Base-by-base conservation (phyloP, 2,113 vertebrate genomes). In the Clarias batrachus region DNA sequence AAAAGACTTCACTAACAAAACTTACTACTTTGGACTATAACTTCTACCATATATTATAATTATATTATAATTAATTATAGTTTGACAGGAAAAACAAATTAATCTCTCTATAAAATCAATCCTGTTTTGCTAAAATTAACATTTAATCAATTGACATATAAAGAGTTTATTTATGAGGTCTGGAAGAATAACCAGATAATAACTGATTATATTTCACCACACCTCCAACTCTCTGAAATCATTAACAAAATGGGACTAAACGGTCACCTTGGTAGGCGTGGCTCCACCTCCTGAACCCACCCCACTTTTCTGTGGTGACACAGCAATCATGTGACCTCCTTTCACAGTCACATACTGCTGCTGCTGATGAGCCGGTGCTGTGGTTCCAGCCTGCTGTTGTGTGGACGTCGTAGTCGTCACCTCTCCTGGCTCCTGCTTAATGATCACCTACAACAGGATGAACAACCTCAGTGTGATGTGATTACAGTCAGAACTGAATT, bases 361-460 rank as follows among this genome's bases (percentile, higher is more conserved):
- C 70, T 97, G 91, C 89, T 96, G 95, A 91, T 97, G 97, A 4
- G 93, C 94, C 62, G 94, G 89, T 86, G 95, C 90, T 80, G 96
- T 95, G 37, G 96, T 93, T 68, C 93, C 94, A 68, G 95, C 91
- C 52, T 87, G 90, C 76, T 93, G 94, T 60, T 90, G 93, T 88
- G 93, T 93, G 4, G 83, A 81, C 0, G 85, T 85, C 87, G 92
- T 94, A 78, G 94, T 91, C 85, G 96, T 94, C 87, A 97, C 93
- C 93, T 99, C 98, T 83, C 97, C 96, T 0, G 98, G 98, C 90
- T 99, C 98, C 92, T 99, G 98, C 89, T 99, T 99, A 94, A 99
- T 99, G 83, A 99, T 97, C 90, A 99, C 97, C 98, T 99, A 92
- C 71, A 89, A 91, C 77, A 71, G 33, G 57, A 37, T 87, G 27